A percentile compares a stretch with the other conserved stretches of the same genome.
These are phyloP conservation scores for Cladopsammia gracilis DNA, from an alignment of 64 coral and sea anemone species.

Conservation along the genomic window DNA sequence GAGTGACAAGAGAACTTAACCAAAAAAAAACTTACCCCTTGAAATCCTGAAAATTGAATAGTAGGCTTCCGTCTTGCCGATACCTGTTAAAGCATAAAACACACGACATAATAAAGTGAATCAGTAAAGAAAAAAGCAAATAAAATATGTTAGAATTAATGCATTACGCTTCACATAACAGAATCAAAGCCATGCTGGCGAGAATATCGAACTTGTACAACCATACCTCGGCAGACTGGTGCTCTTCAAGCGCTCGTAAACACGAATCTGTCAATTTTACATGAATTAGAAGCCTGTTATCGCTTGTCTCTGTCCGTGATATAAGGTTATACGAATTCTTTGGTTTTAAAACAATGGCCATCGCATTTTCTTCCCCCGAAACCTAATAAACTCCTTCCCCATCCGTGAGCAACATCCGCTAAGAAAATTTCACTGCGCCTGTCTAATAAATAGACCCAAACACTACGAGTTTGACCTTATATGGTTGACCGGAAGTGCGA, in stretches of 20 bases:
- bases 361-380: slow-evolving; percentile 81
- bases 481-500: slow-evolving; percentile 20
- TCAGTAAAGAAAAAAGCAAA: slow-evolving; percentile 18
- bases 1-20: not conserved
- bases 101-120: slow-evolving; percentile 27
- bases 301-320: slow-evolving; percentile 66
- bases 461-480: slow-evolving; percentile 31
- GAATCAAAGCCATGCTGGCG: slow-evolving; percentile 16
- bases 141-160: slow-evolving; percentile 35
- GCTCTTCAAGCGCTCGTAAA: slow-evolving; percentile 85
- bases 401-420: slow-evolving; percentile 84
- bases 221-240: slow-evolving; percentile 73
- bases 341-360: slow-evolving; percentile 85
- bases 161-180: slow-evolving; percentile 41
- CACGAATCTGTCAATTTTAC: slow-evolving; percentile 96
- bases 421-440: slow-evolving; percentile 30
- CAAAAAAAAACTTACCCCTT: slow-evolving; percentile 67
- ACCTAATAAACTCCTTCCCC: slow-evolving; percentile 49
- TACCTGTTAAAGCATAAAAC: slow-evolving; percentile 66
- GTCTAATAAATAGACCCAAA: slow-evolving; percentile 55
- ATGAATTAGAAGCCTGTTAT: slow-evolving; percentile 80
- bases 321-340: slow-evolving; percentile 88
- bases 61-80: slow-evolving; percentile 51
- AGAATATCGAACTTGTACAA: slow-evolving; percentile 36
- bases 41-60: slow-evolving; percentile 84